Evolutionary conservation across 2,113 vertebrate species (phyloP), one percentile per base, ranked within the genome.

Genomic region (Tragelaphus buxtoni): DNA sequence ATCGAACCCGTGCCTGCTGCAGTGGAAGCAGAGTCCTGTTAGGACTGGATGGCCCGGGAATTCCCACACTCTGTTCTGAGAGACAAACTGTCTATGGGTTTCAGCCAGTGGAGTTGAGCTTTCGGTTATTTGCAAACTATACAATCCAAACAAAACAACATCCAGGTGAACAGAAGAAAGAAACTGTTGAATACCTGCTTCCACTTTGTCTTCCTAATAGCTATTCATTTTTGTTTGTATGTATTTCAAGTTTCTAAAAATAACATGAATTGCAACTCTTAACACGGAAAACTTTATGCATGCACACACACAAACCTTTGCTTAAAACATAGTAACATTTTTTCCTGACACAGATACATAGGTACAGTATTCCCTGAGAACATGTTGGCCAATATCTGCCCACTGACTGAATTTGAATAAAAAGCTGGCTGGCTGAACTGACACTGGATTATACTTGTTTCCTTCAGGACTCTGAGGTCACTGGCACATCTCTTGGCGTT

Each of bases 291-390:
- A n/a, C 17, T 82, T 79, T 26, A 42, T 2, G 47, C 0, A 14
- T 1, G 3, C 1, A 3, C 0, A 47, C 2, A 5, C 18, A 5
- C 14, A 39, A 28, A 5, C 28, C 12, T 39, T 35, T 81, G n/a
- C 74, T 4, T 53, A 9, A 86, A 79, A 92, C 20, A 14, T 2
- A 82, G 8, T 35, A 42, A 2, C 7, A 8, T 5, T 60, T 89
- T 81, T 47, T 51, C 12, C 88, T n/a, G 49, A 90, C 11, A n/a
- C 9, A 35, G 17, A 12, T 0, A 24, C 18, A 26, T 0, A 18
- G 60, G 35, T 55, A 4, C 9, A 32, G 7, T 18, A 24, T 16
- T 47, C 5, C 22, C 22, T 4, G 39, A 53, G 61, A 5, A 4
- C 22, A 1, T 2, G 28, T 12, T 11, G 9, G 42, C 58, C 30